Percentiles rank a stretch among this genome's conserved stretches.
Conservation (phyloP, 1,140 invertebrate genomes). For the Nautilus pompilius region DNA sequence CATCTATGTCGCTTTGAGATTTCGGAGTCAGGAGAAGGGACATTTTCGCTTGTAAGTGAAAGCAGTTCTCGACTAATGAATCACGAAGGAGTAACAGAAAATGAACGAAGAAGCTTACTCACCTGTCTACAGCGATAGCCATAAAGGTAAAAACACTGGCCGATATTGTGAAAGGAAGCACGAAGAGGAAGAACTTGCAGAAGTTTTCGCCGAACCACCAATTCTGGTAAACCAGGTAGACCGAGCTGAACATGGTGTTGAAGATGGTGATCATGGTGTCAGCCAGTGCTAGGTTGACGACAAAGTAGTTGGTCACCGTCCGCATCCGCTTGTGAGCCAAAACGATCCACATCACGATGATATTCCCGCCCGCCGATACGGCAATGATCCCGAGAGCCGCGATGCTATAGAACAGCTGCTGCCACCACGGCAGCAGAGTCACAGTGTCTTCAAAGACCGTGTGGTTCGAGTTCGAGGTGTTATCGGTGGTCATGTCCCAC, state of each 20-base stretch:
- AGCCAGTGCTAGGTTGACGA: conserved; percentile 90
- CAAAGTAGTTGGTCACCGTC: conserved; percentile 93
- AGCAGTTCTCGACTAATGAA: no score
- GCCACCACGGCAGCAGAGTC: conserved; percentile 47
- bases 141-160: conserved; percentile 88
- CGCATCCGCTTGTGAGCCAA: conserved; percentile 82
- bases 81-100: no score
- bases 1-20: no score
- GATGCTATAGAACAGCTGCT: conserved; percentile 38
- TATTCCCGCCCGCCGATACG: conserved; percentile 86
- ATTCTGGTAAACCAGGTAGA: conserved; percentile 74
- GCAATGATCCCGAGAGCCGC: conserved; percentile 80
- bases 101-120: no score
- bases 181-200: conserved; percentile 85
- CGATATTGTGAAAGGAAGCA: conserved; percentile 81
- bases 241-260: conserved; percentile 91
- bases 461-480: no score
- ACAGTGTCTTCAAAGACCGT: no score
- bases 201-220: conserved; percentile 85
- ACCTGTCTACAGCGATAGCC: conserved; percentile 96
- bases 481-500: no score
- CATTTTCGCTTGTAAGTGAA: no score
- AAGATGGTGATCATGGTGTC: conserved; percentile 88
- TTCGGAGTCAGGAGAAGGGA: no score
- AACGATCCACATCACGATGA: conserved; percentile 94